A percentile compares a stretch with the other conserved stretches of the same genome.
These are phyloP conservation scores for Rhingia rostrata DNA, from an alignment of 2,888 invertebrate genomes.

Conservation along the genomic window DNA sequence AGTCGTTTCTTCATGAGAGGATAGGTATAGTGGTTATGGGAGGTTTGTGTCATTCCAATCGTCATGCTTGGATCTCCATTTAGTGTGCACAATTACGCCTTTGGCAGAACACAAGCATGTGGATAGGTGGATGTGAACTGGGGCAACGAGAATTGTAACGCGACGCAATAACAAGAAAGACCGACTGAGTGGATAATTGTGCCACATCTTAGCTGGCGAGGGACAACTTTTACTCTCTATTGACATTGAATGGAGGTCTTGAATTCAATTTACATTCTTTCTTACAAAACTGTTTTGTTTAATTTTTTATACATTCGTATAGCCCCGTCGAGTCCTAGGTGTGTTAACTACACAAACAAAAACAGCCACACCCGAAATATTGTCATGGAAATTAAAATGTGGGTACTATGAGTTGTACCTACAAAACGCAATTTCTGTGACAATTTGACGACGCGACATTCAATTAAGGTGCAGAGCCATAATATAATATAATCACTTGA, in stretches of 20 bases:
- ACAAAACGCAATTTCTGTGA: too few species aligned
- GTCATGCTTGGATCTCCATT: conserved; percentile 61
- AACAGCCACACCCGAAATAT: background rate
- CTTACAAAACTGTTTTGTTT: background rate
- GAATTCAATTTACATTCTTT: conserved; percentile 11
- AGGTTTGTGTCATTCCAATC: conserved; percentile 45
- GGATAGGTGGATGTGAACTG: conserved; percentile 44
- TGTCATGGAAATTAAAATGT: background rate
- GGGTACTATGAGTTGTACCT: background rate
- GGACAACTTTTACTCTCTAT: conserved; percentile 48
- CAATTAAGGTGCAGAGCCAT: too few species aligned
- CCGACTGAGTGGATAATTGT: conserved; percentile 54
- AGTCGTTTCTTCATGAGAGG: conserved; percentile 31
- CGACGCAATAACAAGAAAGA: conserved; percentile 20
- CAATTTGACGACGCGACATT: too few species aligned
- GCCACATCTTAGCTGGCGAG: background rate
- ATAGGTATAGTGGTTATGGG: conserved; percentile 21
- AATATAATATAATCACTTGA: too few species aligned
- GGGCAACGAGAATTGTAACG: conserved; percentile 61
- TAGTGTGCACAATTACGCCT: conserved; percentile 52
- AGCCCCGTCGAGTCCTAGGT: background rate
- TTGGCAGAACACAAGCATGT: conserved; percentile 43
- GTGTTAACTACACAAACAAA: background rate
- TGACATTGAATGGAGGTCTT: conserved; percentile 41
- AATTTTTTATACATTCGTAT: background rate